Base-by-base conservation (phyloP, 2,113 vertebrate genomes). In the Ameiurus melas region DNA sequence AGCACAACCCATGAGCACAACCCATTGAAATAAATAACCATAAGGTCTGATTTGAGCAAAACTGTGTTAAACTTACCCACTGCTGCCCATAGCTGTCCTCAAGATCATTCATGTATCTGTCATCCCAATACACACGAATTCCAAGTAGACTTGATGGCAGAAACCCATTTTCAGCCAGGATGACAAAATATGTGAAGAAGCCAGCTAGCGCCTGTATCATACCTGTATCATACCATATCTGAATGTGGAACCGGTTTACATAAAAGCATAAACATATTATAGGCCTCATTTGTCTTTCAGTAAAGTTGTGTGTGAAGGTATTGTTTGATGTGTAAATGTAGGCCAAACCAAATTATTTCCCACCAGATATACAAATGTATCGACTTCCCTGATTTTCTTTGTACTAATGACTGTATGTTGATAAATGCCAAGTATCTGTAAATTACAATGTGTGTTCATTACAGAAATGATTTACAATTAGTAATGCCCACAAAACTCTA, bases 171-270 rank as follows among this genome's bases (percentile, higher is more conserved):
- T 92, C 92, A 51, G 91, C 88, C 58, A 92, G 87, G 64, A 92
- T 92, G 43, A 92, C 92, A 86, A 92, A 92, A 73, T 92, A 92
- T 58, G 96, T 93, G 92, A 97, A 97, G 92, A 97, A 97, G 64
- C 97, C 97, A 17, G 96, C 97, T 53, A 97, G 92, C 7, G 97
- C 97, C 91, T 97, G 97, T 92, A 97, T 97, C 97, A 97, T 97
- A 90, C 97, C 97, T 97, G 78, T 92, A 97, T 97, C 97, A 97
- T 97, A 90, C 97, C 97, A 97, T 71, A 70, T 30, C 43, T 53
- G 0, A 84, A 84, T 25, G 5, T 62, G 39, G 36, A 73, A 84
- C 9, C 5, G 9, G 47, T 79, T 80, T 55, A 33, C 43, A 55
- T 14, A 27, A 30, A 64, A 13, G 12, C 30, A 30, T 79, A 77